Conservation (phyloP, 2,888 invertebrate species). For the Carterocephalus palaemon region DNA sequence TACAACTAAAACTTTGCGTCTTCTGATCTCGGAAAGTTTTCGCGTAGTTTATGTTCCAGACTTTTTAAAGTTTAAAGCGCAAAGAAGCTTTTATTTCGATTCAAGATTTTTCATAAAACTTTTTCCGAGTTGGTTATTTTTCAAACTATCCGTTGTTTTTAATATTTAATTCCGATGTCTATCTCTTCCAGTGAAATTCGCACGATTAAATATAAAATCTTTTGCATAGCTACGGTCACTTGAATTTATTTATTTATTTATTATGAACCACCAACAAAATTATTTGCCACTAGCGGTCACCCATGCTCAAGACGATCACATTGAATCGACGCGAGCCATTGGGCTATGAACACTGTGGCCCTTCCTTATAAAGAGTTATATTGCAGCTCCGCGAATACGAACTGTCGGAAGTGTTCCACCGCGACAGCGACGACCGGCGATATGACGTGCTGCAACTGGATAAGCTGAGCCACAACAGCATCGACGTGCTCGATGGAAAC, state of each 20-base stretch:
- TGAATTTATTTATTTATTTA: no score
- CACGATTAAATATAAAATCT: no score
- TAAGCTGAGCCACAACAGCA: constrained; percentile 76
- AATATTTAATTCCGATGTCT: no score
- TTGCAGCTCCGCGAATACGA: constrained; percentile 91
- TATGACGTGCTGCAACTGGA: constrained; percentile 85
- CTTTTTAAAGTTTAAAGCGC: constrained; percentile 4
- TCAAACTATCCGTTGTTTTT: no score
- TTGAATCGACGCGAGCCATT: no score
- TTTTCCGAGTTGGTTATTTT: no score
- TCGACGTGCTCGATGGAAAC: constrained; percentile 83
- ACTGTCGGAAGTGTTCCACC: constrained; percentile 91
- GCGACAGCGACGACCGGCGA: constrained; percentile 86
- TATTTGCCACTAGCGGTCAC: no score
- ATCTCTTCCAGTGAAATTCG: no score
- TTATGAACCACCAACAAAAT: no score
- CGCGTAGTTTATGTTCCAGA: constrained; percentile 20
- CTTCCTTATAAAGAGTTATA: neutral
- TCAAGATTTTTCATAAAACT: constrained; percentile 8
- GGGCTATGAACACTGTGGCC: no score
- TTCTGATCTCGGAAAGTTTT: constrained; percentile 7
- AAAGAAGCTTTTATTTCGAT: constrained; percentile 5
- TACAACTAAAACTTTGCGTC: constrained; percentile 17
- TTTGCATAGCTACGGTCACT: no score
- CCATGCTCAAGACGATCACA: no score